Evolutionary conservation across 2,797 vertebrate genomes (phyloP).

Genomic region (Hephaestus fuliginosus): DNA sequence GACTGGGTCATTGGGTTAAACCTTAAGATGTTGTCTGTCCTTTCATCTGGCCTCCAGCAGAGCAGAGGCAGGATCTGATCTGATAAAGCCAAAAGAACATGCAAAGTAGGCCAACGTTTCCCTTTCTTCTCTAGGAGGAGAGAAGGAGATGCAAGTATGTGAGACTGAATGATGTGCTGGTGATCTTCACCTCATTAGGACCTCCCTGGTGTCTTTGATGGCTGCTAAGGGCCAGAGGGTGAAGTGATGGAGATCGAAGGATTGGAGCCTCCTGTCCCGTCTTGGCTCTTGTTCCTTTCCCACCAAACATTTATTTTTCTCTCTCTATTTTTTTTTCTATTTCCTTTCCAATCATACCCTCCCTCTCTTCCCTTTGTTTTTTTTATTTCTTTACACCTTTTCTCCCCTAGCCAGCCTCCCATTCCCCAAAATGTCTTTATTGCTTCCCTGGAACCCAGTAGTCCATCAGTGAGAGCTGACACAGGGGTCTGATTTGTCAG

Average conservation of each 20-base stretch:
- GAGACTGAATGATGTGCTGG: constrained; percentile 55
- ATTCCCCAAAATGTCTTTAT: constrained; percentile 37
- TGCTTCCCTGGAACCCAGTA: constrained; percentile 44
- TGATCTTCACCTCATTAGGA: constrained; percentile 69
- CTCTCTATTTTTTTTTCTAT: constrained; percentile 3
- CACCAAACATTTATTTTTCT: neutral
- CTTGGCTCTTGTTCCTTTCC: constrained; percentile 24
- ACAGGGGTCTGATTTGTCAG: constrained; percentile 78
- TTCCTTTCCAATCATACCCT: neutral
- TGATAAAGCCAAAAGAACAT: constrained; percentile 60
- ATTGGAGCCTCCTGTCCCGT: constrained; percentile 20
- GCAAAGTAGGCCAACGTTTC: constrained; percentile 15
- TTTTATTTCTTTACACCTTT: constrained; percentile 1
- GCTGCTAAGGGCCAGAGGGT: constrained; percentile 42
- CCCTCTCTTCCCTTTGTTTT: neutral
- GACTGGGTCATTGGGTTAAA: constrained; percentile 59
- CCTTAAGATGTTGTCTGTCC: constrained; percentile 41
- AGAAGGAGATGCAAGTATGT: constrained; percentile 48
- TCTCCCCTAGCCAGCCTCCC: neutral
- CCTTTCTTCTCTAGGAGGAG: constrained; percentile 51
- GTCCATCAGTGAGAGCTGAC: constrained; percentile 67
- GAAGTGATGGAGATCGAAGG: constrained; percentile 48
- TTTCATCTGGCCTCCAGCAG: constrained; percentile 66
- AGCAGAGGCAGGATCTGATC: constrained; percentile 44
- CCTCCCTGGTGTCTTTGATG: constrained; percentile 70